A percentile compares a stretch with the other conserved stretches of the same genome.
phyloP scores from a whole-genome alignment of 1,140 invertebrate species.

The Pogonomyrmex californicus region DNA sequence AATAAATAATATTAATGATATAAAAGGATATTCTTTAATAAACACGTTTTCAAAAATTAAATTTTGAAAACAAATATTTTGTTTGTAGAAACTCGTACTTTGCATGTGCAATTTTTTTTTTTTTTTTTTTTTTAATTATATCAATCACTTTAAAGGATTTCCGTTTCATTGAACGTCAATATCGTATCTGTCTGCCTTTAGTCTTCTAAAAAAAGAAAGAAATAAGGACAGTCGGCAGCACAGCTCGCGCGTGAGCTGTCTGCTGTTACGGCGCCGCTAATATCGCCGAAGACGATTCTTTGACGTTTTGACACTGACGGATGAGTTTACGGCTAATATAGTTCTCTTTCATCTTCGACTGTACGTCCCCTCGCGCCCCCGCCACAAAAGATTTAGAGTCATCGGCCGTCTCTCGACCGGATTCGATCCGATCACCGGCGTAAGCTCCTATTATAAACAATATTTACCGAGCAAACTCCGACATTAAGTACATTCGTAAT shows the following conservation, averaged over 20 bases:
- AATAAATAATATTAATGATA: neutral
- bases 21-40: neutral
- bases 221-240: conserved; percentile 57
- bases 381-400: conserved; percentile 66
- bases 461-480: conserved; percentile 37
- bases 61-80: neutral
- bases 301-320: conserved; percentile 85
- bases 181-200: conserved; percentile 11
- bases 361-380: conserved; percentile 61
- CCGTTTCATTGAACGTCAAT: conserved; percentile 6
- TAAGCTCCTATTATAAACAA: conserved; percentile 53
- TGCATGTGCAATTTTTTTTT: no score
- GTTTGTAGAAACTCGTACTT: neutral
- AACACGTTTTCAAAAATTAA: conserved; percentile 2
- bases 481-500: conserved; percentile 49
- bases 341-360: conserved; percentile 84
- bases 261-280: conserved; percentile 83
- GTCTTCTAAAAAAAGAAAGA: conserved; percentile 57
- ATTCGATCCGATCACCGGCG: conserved; percentile 64
- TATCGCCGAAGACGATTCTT: conserved; percentile 83
- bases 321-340: conserved; percentile 86
- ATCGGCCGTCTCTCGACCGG: conserved; percentile 66
- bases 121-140: conserved; percentile 17
- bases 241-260: conserved; percentile 55
- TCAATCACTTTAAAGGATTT: neutral